These are phyloP conservation scores for Blastobasis lacticolella DNA, from an alignment of 2,888 invertebrate species.

Conservation along the genomic window DNA sequence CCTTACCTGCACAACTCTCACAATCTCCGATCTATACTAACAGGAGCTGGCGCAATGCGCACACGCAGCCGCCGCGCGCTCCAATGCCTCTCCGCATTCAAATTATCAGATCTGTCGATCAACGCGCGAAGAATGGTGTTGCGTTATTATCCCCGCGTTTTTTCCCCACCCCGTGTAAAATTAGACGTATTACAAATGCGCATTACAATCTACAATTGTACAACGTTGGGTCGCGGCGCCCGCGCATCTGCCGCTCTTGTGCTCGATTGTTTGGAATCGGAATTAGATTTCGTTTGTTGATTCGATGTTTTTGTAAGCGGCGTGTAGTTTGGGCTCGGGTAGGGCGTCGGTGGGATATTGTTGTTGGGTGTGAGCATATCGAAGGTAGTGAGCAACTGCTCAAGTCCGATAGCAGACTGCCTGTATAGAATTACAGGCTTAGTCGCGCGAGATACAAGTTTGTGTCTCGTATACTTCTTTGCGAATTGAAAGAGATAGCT, in stretches of 20 bases:
- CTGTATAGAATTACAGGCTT: no score
- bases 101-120: slow-evolving; percentile 69
- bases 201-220: slow-evolving; percentile 27
- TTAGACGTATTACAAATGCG: slow-evolving; percentile 48
- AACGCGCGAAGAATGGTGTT: slow-evolving; percentile 44
- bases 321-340: no score
- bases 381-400: no score
- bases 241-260: slow-evolving; percentile 50
- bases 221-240: slow-evolving; percentile 36
- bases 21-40: no score
- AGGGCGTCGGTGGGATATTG: no score
- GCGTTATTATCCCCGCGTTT: slow-evolving; percentile 19
- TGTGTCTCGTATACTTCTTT: no score
- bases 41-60: slow-evolving; percentile 19
- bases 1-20: no score
- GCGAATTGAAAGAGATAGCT: no score
- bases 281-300: slow-evolving; percentile 51
- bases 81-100: slow-evolving; percentile 64
- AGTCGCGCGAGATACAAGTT: no score
- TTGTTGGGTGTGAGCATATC: no score
- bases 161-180: slow-evolving; percentile 33
- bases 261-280: slow-evolving; percentile 49
- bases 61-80: slow-evolving; percentile 30
- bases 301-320: slow-evolving; percentile 23
- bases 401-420: no score